A percentile compares a stretch with the other conserved stretches of the same genome.
These are phyloP conservation scores for Microplitis demolitor DNA, from an alignment of 1,140 invertebrate species.

Conservation along the genomic window DNA sequence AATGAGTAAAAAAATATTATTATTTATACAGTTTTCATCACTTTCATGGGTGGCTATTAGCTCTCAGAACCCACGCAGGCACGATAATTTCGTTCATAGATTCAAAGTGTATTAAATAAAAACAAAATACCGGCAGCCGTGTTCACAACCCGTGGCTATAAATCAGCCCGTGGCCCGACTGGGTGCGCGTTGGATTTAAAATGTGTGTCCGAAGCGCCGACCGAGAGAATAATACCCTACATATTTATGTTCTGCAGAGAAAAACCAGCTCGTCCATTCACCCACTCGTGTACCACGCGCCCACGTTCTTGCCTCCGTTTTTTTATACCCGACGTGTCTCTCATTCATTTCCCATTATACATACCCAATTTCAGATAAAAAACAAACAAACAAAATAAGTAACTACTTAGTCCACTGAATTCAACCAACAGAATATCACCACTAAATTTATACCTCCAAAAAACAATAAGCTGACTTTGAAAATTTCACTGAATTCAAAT, in stretches of 20 bases:
- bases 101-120: conserved; percentile 56
- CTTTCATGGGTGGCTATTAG: too few relatives aligned
- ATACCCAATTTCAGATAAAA: too few relatives aligned
- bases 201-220: conserved; percentile 31
- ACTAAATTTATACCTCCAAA: too few relatives aligned
- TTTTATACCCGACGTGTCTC: not conserved
- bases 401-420: too few relatives aligned
- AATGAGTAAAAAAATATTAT: too few relatives aligned
- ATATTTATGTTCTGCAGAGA: conserved; percentile 58
- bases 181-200: not conserved
- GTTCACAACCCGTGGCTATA: conserved; percentile 58
- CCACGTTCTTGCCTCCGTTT: conserved; percentile 27
- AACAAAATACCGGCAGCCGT: conserved; percentile 61
- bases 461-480: too few relatives aligned
- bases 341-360: too few relatives aligned
- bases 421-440: too few relatives aligned
- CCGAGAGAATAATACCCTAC: conserved; percentile 54
- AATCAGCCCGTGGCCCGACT: conserved; percentile 44
- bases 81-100: conserved; percentile 29
- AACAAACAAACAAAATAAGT: too few relatives aligned
- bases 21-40: too few relatives aligned
- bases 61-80: conserved; percentile 19
- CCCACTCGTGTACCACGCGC: not conserved
- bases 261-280: conserved; percentile 44
- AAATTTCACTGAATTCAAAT: too few relatives aligned